Percentiles rank a stretch among this genome's conserved stretches.
Evolutionary conservation across 2,888 invertebrate genomes (phyloP).

Genomic region (Penaeus monodon): DNA sequence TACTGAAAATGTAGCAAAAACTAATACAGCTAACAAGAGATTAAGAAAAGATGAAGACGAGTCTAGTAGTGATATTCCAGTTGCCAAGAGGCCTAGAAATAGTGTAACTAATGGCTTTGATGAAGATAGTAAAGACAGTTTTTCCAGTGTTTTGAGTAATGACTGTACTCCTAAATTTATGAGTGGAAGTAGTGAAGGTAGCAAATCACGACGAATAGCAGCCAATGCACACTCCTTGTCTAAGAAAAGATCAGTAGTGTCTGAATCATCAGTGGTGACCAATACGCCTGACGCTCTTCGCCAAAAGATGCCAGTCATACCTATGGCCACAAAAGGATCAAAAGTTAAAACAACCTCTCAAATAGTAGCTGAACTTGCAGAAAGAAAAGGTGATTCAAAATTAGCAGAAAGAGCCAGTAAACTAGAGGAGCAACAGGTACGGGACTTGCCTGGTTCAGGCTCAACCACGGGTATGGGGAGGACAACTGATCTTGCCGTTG

Average conservation of each 20-base stretch:
- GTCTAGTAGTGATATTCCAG: slow-evolving; percentile 54
- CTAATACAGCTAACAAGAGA: slow-evolving; percentile 69
- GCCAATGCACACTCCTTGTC: slow-evolving; percentile 32
- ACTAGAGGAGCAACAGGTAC: slow-evolving; percentile 61
- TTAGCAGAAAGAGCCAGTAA: slow-evolving; percentile 64
- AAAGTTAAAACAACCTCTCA: slow-evolving; percentile 85
- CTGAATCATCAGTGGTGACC: slow-evolving; percentile 15
- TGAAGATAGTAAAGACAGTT: slow-evolving; percentile 68
- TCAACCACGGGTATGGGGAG: slow-evolving; percentile 63
- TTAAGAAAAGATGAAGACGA: slow-evolving; percentile 61
- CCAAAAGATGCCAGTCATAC: slow-evolving; percentile 60
- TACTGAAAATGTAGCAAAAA: slow-evolving; percentile 71
- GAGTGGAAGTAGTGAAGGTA: slow-evolving; percentile 51
- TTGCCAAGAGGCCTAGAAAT: slow-evolving; percentile 62
- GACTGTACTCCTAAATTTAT: slow-evolving; percentile 53
- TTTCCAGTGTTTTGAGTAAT: slow-evolving; percentile 64
- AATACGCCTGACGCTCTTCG: slow-evolving; percentile 47
- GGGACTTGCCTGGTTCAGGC: slow-evolving; percentile 54
- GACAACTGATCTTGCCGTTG: slow-evolving; percentile 67
- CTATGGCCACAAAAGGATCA: slow-evolving; percentile 76
- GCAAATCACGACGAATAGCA: slow-evolving; percentile 47
- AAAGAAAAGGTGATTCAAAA: slow-evolving; percentile 63
- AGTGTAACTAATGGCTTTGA: slow-evolving; percentile 62
- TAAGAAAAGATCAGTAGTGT: slow-evolving; percentile 39
- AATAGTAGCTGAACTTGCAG: slow-evolving; percentile 79